phyloP scores from a whole-genome alignment of 2,113 vertebrate species.

The Sphaerodactylus townsendi region DNA sequence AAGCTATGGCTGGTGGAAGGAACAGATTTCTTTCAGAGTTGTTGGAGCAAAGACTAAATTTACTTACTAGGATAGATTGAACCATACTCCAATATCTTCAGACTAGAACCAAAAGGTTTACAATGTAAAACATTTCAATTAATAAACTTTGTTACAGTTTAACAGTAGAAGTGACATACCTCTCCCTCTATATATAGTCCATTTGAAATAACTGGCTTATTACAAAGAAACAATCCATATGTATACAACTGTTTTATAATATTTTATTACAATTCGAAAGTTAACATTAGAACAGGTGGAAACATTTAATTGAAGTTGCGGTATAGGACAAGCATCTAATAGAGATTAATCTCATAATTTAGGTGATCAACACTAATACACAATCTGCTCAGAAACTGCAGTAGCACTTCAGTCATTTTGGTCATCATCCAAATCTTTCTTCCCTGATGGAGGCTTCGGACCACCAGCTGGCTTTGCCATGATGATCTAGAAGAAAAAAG shows the following conservation, averaged over 20 bases:
- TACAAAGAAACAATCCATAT: too few species aligned
- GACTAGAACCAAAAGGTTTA: too few species aligned
- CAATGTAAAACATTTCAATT: too few species aligned
- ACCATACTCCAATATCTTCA: too few species aligned
- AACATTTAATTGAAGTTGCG: constrained; percentile 28
- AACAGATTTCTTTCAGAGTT: too few species aligned
- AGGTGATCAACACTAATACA: constrained; percentile 48
- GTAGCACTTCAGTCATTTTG: constrained; percentile 82
- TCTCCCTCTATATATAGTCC: too few species aligned
- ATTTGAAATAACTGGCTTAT: too few species aligned
- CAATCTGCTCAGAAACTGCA: background rate
- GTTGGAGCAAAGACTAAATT: too few species aligned
- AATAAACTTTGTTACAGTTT: too few species aligned
- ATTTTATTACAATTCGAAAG: background rate
- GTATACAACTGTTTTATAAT: background rate
- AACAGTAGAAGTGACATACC: too few species aligned
- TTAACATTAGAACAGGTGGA: background rate
- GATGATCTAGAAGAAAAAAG: constrained; percentile 84
- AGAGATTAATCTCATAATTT: constrained; percentile 71
- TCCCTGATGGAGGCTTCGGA: constrained; percentile 92
- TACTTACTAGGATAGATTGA: too few species aligned
- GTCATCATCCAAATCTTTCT: constrained; percentile 96
- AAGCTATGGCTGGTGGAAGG: too few species aligned
- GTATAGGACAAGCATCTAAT: background rate
- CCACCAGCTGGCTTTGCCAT: constrained; percentile 98